Evolutionary conservation across 2,888 invertebrate genomes (phyloP).

Genomic region (Trichopoda pennipes): DNA sequence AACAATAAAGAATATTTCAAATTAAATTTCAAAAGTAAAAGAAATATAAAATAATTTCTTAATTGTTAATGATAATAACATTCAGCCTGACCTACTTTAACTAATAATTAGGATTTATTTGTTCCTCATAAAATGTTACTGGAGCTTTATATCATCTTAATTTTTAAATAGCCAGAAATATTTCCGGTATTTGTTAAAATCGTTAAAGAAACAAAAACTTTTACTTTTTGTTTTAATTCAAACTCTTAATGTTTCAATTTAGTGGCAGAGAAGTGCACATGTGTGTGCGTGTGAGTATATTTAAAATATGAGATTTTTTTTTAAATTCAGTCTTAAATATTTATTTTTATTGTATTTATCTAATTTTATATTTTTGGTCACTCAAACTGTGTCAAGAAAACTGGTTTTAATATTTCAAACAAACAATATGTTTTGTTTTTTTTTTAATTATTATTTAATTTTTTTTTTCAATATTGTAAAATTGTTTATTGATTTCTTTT

Average conservation of each 20-base stretch:
- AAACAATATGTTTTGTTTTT: conserved; percentile 21
- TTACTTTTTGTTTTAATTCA: background rate
- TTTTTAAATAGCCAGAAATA: background rate
- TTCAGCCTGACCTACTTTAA: no score
- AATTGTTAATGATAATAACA: no score
- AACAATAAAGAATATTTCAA: background rate
- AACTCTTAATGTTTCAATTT: background rate
- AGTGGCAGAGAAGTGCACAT: background rate
- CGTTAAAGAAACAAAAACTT: no score
- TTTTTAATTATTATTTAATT: conserved; percentile 14
- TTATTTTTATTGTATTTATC: conserved; percentile 5
- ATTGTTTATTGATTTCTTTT: conserved; percentile 12
- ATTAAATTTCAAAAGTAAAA: no score
- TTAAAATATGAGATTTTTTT: background rate
- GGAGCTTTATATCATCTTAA: background rate
- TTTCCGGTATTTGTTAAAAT: background rate
- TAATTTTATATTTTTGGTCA: conserved; percentile 29
- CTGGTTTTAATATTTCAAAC: conserved; percentile 44
- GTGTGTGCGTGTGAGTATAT: no score
- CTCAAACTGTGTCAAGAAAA: conserved; percentile 58
- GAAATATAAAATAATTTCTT: no score
- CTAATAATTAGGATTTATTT: no score
- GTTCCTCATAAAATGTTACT: background rate
- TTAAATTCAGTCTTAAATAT: conserved; percentile 14
- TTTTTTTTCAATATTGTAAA: conserved; percentile 1